A percentile compares a stretch with the other conserved stretches of the same genome.
Conservation (phyloP, 2,113 vertebrate genomes). For the Lasiurus borealis region DNA sequence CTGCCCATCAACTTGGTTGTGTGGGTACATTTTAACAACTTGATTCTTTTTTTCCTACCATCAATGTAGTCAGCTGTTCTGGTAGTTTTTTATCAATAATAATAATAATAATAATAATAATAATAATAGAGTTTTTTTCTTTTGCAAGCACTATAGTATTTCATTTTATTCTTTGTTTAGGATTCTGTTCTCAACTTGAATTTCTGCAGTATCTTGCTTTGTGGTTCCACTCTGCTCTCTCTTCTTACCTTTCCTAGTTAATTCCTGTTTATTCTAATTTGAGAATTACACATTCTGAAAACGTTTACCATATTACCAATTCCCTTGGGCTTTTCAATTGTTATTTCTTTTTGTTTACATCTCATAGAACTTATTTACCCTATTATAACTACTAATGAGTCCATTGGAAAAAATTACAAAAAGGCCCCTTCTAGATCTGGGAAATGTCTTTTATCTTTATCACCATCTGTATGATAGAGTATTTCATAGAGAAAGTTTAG, state of each 20-base stretch:
- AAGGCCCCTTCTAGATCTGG: background rate
- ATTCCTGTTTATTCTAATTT: background rate
- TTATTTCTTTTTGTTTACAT: background rate
- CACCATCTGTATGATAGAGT: background rate
- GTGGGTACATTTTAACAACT: background rate
- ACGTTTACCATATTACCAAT: background rate
- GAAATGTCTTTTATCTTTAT: slow-evolving; percentile 6
- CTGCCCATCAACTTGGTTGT: background rate
- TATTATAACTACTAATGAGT: slow-evolving; percentile 24
- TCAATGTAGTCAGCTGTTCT: background rate
- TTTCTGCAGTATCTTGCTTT: background rate
- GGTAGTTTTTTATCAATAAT: background rate
- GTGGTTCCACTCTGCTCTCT: background rate
- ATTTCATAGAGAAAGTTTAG: slow-evolving; percentile 15
- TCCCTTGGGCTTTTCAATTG: background rate
- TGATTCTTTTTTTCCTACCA: background rate
- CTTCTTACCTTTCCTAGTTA: background rate
- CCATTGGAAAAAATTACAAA: background rate
- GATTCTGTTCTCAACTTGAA: background rate
- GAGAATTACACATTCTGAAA: background rate
- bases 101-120: background rate
- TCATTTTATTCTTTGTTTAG: slow-evolving; percentile 29
- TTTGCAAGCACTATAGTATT: background rate
- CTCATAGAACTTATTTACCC: background rate
- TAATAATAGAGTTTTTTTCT: background rate